A percentile compares a stretch with the other conserved stretches of the same genome.
Evolutionary conservation across 1,140 invertebrate species (phyloP).

Genomic region (Condylostylus longicornis): DNA sequence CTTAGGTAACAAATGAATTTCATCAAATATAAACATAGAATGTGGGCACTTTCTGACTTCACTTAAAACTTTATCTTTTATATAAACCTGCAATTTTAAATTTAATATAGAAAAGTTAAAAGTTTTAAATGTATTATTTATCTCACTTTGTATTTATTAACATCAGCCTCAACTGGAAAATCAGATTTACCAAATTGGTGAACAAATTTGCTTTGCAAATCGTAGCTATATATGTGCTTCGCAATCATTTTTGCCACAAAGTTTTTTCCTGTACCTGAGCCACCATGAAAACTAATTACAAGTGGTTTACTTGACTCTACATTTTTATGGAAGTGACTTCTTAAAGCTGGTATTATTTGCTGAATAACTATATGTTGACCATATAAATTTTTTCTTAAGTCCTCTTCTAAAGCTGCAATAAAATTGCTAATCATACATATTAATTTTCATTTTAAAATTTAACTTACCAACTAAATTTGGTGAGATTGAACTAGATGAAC

Average conservation of each 20-base stretch:
- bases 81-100: slow-evolving; percentile 10
- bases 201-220: slow-evolving; percentile 61
- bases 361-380: slow-evolving; percentile 49
- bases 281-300: slow-evolving; percentile 63
- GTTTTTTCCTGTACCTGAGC: slow-evolving; percentile 74
- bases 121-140: no score
- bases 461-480: no score
- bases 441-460: no score
- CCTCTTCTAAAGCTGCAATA: slow-evolving; percentile 22
- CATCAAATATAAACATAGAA: slow-evolving; percentile 91
- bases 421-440: no score
- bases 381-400: slow-evolving; percentile 34
- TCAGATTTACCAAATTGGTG: slow-evolving; percentile 63
- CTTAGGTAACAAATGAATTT: slow-evolving; percentile 84
- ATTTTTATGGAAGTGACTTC: slow-evolving; percentile 33
- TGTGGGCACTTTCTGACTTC: slow-evolving; percentile 51
- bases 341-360: slow-evolving; percentile 36
- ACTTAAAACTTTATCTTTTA: slow-evolving; percentile 41
- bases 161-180: slow-evolving; percentile 44
- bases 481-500: no score
- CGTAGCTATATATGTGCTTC: slow-evolving; percentile 54
- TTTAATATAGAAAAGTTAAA: no score
- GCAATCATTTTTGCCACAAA: slow-evolving; percentile 71
- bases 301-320: slow-evolving; percentile 46
- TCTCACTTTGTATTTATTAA: slow-evolving; percentile 39